phyloP scores from a whole-genome alignment of 2,797 vertebrate genomes.

The Saguinus oedipus region DNA sequence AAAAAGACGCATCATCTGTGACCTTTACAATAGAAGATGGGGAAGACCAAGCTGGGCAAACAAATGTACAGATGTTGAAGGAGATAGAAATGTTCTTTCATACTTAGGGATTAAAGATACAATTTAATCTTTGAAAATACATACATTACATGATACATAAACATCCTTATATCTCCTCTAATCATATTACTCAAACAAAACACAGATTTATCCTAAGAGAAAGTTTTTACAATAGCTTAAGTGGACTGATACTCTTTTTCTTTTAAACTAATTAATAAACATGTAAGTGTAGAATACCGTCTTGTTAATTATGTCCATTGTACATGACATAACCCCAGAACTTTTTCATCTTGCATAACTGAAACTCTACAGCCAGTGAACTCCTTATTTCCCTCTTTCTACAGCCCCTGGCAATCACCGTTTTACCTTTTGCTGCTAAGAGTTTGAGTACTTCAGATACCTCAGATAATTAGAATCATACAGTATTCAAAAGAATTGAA shows the following conservation, averaged over 20 bases:
- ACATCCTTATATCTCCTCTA: conserved; percentile 14
- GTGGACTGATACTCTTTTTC: neutral
- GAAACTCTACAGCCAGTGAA: neutral
- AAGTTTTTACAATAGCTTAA: conserved; percentile 27
- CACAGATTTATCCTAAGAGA: neutral
- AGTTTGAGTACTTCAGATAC: neutral
- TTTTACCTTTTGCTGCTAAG: neutral
- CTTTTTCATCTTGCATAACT: neutral
- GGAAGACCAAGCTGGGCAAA: conserved; percentile 41
- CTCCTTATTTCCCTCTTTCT: neutral
- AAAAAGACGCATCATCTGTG: neutral
- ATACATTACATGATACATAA: conserved; percentile 45
- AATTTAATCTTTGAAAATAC: conserved; percentile 66
- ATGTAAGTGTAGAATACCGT: neutral
- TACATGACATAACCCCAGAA: neutral
- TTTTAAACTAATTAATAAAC: neutral
- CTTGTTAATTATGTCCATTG: neutral
- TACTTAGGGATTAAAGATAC: conserved; percentile 49
- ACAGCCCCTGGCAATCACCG: neutral
- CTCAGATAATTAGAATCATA: neutral
- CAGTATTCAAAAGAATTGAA: neutral
- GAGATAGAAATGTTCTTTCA: conserved; percentile 56
- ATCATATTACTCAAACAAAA: neutral
- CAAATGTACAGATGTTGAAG: conserved; percentile 54
- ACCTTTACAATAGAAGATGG: conserved; percentile 14